Evolutionary conservation across 2,113 vertebrate species (phyloP).

Genomic region (Tragelaphus strepsiceros): DNA sequence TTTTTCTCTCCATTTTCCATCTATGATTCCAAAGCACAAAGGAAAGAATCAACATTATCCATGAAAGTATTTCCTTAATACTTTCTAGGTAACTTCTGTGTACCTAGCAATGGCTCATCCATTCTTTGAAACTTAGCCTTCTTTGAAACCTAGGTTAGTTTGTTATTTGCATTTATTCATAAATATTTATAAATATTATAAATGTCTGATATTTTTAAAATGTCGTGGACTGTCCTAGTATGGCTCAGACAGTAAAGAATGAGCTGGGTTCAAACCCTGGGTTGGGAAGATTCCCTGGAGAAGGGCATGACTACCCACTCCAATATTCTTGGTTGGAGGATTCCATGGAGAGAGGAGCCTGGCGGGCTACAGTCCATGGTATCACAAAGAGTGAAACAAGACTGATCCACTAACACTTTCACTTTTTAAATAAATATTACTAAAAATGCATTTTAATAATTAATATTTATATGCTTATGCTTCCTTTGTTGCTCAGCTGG

Average conservation of each 20-base stretch:
- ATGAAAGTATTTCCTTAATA: background rate
- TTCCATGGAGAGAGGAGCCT: background rate
- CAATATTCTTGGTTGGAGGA: background rate
- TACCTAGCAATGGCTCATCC: background rate
- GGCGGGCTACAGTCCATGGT: fast-evolving
- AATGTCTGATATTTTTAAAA: background rate
- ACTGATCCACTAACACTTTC: background rate
- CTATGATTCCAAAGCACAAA: conserved; percentile 12
- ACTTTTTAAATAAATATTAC: background rate
- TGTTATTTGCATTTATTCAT: conserved; percentile 35
- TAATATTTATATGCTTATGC: background rate
- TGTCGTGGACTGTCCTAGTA: background rate
- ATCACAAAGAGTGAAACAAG: background rate
- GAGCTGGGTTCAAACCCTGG: background rate
- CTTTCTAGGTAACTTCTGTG: background rate
- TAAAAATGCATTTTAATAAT: background rate
- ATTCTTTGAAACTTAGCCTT: background rate
- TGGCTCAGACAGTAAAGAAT: background rate
- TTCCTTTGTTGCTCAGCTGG: background rate
- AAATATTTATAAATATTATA: background rate
- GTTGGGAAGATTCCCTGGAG: background rate
- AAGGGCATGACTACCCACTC: background rate
- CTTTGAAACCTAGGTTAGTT: background rate
- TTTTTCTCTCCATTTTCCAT: background rate
- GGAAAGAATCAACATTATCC: background rate